Percentiles rank a stretch among this genome's conserved stretches.
Evolutionary conservation across 2,797 vertebrate species (phyloP).

Genomic region (Chrysolophus pictus): DNA sequence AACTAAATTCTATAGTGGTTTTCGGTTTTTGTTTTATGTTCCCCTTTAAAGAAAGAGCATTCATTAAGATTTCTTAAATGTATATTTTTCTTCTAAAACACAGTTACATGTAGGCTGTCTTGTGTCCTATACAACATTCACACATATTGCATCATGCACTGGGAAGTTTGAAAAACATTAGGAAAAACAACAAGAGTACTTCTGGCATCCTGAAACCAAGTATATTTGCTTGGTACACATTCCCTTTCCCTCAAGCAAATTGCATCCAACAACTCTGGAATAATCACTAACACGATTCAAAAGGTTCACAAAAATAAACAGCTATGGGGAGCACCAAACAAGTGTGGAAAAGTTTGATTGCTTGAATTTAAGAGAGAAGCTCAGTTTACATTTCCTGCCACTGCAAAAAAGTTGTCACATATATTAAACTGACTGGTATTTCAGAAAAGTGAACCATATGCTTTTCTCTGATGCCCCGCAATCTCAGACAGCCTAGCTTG

Average conservation of each 20-base stretch:
- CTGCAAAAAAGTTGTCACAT: background rate
- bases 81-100: background rate
- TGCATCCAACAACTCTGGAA: background rate
- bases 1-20: background rate
- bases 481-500: background rate
- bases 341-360: background rate
- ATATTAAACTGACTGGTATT: background rate
- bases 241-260: background rate
- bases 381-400: background rate
- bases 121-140: no score
- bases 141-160: background rate
- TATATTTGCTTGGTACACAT: background rate
- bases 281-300: background rate
- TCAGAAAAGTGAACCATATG: background rate
- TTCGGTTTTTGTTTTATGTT: background rate
- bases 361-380: background rate
- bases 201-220: rapidly evolving
- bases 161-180: background rate
- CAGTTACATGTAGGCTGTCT: background rate
- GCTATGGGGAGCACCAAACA: background rate
- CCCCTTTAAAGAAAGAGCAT: no score
- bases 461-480: background rate
- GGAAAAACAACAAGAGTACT: background rate
- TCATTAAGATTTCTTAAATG: no score
- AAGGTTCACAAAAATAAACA: background rate